A percentile compares a stretch with the other conserved stretches of the same genome.
Conservation (phyloP, 2,797 vertebrate species). For the Holocentrus rufus region DNA sequence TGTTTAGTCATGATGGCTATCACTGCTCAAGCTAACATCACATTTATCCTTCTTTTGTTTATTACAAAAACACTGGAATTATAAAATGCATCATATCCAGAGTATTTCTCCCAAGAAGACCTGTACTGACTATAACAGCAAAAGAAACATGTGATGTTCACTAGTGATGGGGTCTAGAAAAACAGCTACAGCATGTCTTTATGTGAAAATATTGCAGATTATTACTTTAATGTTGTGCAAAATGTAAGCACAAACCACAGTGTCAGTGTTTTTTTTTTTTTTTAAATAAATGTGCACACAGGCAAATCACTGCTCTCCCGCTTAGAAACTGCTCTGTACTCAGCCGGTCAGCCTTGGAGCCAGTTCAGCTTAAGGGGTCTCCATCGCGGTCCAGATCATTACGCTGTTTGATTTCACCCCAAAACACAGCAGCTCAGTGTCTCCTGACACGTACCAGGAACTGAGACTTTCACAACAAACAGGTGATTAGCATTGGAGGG, state of each 20-base stretch:
- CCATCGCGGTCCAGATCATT: slow-evolving; percentile 52
- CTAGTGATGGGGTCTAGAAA: too few relatives aligned
- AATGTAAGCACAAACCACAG: neutral
- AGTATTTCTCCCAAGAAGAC: too few relatives aligned
- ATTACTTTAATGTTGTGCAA: neutral
- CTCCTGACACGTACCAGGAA: slow-evolving; percentile 71
- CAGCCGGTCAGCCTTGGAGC: slow-evolving; percentile 48
- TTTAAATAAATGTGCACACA: neutral
- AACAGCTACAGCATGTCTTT: too few relatives aligned
- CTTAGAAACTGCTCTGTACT: slow-evolving; percentile 58
- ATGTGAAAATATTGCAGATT: too few relatives aligned
- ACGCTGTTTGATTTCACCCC: slow-evolving; percentile 66
- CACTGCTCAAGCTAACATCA: too few relatives aligned
- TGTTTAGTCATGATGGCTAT: too few relatives aligned
- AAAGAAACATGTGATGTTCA: too few relatives aligned
- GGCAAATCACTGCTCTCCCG: slow-evolving; percentile 20
- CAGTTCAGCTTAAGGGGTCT: slow-evolving; percentile 48
- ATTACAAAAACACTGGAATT: too few relatives aligned
- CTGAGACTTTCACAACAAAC: slow-evolving; percentile 79
- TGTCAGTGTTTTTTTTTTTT: neutral
- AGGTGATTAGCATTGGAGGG: slow-evolving; percentile 82
- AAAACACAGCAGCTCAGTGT: slow-evolving; percentile 64
- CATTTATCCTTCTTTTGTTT: too few relatives aligned
- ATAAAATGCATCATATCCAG: too few relatives aligned
- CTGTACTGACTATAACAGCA: too few relatives aligned